These are phyloP conservation scores for Hafferia zeledoni DNA, from an alignment of 2,797 vertebrate genomes.

Conservation along the genomic window DNA sequence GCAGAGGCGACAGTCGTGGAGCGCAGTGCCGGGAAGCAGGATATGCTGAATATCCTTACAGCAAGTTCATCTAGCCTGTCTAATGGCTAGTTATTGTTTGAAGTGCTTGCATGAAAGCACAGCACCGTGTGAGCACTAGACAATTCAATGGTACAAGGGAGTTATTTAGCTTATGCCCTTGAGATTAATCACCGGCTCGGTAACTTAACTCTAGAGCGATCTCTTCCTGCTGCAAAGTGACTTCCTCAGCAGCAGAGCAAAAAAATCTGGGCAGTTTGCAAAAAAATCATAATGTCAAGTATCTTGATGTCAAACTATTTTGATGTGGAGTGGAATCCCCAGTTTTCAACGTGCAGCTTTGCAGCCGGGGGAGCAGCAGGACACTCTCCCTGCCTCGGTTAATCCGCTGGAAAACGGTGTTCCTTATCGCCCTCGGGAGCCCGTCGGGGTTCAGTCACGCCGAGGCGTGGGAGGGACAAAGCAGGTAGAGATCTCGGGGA, in stretches of 20 bases:
- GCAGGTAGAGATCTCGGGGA: background rate
- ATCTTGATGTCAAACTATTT: background rate
- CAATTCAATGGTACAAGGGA: constrained; percentile 1
- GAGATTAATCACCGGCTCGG: constrained; percentile 21
- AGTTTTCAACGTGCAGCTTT: background rate
- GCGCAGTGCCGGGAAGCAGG: background rate
- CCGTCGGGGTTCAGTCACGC: background rate
- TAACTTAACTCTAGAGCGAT: background rate
- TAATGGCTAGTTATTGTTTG: constrained; percentile 44
- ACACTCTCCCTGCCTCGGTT: background rate
- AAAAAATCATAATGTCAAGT: background rate
- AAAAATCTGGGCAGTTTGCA: background rate
- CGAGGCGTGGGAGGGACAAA: background rate
- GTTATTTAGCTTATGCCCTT: constrained; percentile 24
- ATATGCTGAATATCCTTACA: background rate
- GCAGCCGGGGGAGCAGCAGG: background rate
- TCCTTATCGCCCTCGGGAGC: background rate
- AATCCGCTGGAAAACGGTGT: background rate
- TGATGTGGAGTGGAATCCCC: background rate
- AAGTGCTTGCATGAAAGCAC: constrained; percentile 25
- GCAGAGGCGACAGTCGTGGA: background rate
- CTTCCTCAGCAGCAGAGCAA: background rate
- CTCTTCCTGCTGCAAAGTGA: background rate
- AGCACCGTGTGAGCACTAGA: background rate
- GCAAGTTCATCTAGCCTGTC: constrained; percentile 1